Evolutionary conservation across 2,888 invertebrate species (phyloP).

Genomic region (Eulithis prunata): DNA sequence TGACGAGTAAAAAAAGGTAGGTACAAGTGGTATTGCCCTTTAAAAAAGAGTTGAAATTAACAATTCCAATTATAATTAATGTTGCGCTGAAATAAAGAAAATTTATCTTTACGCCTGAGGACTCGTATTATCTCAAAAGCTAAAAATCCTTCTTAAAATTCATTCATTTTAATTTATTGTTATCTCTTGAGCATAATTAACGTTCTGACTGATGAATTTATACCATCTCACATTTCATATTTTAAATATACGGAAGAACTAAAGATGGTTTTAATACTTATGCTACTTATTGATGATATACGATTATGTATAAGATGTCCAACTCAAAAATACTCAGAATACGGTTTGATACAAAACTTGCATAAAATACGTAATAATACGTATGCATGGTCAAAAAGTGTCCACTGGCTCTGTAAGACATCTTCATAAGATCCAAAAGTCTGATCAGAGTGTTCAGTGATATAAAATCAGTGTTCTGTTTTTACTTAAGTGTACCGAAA

Average conservation of each 20-base stretch:
- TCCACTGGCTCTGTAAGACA: too few relatives aligned
- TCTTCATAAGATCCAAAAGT: too few relatives aligned
- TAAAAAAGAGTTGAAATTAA: constrained; percentile 25
- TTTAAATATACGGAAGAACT: background rate
- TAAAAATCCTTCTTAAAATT: constrained; percentile 28
- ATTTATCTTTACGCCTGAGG: constrained; percentile 24
- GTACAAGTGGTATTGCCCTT: constrained; percentile 5
- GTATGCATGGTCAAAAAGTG: too few relatives aligned
- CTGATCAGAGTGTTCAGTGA: too few relatives aligned
- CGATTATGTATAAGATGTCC: too few relatives aligned
- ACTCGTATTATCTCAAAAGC: constrained; percentile 23
- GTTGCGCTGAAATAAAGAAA: constrained; percentile 18
- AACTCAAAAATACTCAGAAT: too few relatives aligned
- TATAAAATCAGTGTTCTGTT: too few relatives aligned
- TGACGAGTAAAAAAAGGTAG: constrained; percentile 5
- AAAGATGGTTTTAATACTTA: too few relatives aligned
- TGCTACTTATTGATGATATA: too few relatives aligned
- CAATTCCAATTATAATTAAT: constrained; percentile 30
- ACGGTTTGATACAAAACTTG: too few relatives aligned
- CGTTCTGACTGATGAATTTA: constrained; percentile 13
- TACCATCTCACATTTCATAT: background rate
- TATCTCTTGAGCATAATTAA: constrained; percentile 24
- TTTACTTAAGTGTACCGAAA: too few relatives aligned
- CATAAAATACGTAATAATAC: too few relatives aligned
- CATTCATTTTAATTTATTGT: constrained; percentile 30